phyloP scores from a whole-genome alignment of 2,113 vertebrate genomes.

The Prinia subflava region DNA sequence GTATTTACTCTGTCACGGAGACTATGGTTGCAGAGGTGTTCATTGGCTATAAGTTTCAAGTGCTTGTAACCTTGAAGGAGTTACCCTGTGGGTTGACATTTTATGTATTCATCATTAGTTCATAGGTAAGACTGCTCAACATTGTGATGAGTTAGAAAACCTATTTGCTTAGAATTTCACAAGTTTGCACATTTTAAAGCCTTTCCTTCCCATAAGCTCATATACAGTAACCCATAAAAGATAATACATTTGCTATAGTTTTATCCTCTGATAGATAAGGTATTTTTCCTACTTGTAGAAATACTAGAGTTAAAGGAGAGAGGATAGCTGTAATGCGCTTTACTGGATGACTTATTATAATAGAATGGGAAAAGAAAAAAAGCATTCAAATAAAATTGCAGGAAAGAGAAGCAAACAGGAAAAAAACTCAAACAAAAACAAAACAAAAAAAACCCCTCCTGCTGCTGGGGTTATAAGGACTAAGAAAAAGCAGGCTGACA shows the following conservation, averaged over 20 bases:
- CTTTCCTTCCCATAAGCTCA: background rate
- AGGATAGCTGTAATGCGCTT: background rate
- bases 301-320: background rate
- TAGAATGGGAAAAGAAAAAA: background rate
- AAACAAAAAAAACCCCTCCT: too few relatives aligned
- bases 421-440: background rate
- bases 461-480: background rate
- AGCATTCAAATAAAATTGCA: background rate
- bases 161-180: background rate
- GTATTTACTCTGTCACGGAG: background rate
- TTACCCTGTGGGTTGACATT: background rate
- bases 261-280: background rate
- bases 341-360: background rate
- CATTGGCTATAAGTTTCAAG: background rate
- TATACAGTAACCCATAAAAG: background rate
- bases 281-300: background rate
- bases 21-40: background rate
- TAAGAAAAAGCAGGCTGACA: background rate
- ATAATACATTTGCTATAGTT: background rate
- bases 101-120: background rate
- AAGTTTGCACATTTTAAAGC: background rate
- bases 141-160: background rate
- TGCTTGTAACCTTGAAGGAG: background rate
- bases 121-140: background rate
- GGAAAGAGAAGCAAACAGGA: background rate